Evolutionary conservation across 2,888 invertebrate genomes (phyloP), one percentile per base, ranked within the genome.

Genomic region (Tetranychus truncatus): DNA sequence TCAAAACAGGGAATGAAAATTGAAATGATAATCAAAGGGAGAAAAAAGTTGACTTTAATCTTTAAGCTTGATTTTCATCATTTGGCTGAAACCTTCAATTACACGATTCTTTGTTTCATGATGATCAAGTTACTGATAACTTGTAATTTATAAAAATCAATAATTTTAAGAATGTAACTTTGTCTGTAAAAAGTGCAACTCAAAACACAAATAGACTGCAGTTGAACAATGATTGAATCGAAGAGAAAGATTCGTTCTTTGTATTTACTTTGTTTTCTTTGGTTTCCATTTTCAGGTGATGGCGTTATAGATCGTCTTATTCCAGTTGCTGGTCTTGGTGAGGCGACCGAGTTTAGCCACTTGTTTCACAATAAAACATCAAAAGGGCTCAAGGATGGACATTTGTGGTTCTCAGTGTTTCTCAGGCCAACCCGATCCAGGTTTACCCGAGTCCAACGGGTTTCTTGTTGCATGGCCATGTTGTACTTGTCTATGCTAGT

Each of bases 321-420:
- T n/a, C 83, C 85, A 1, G 84, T 84, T 4, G 83, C 85, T 15
- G 83, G 83, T 2, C 80, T 80, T 24, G 83, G 83, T 72, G 83
- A 85, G 79, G 82, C 83, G 79, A 81, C 81, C 3, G 81, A 84
- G 75, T 84, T 85, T 78, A 79, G 80, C 9, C 83, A 84, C 78
- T 80, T 85, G 75, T 85, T 85, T 79, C 79, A 82, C 2, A 81
- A 82, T 76, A 81, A 81, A 65, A 81, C 83, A 7, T 81, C 81
- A 66, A 82, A 82, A 78, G 82, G 83, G 74, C 79, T 85, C 4
- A 81, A 82, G 18, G 85, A 86, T 77, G 84, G 83, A 6, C 85
- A 85, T 79, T 80, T 85, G 71, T 85, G 85, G 85, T 84, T 85
- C 79, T 85, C 85, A 1, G 83, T 86, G 7, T 82, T 86, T 76